These are phyloP conservation scores for Lasioglossum oenotherae DNA, from an alignment of 2,888 invertebrate genomes.

Conservation along the genomic window DNA sequence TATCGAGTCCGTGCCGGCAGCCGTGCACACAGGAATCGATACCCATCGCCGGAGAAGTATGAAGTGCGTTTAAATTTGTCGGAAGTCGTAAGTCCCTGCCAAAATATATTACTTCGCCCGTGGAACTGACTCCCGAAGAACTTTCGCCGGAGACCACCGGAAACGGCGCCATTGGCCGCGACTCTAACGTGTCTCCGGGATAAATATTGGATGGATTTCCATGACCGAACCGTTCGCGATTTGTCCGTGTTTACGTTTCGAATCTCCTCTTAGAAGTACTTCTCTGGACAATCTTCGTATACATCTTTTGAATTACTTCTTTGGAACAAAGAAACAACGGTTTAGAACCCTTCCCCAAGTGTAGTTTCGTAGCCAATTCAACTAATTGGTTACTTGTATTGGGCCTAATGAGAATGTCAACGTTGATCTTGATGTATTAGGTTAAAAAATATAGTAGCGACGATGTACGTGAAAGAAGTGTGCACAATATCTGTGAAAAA, in stretches of 20 bases:
- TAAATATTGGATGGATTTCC: background rate
- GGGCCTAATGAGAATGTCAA: too few relatives aligned
- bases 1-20: slow-evolving; percentile 63
- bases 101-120: slow-evolving; percentile 35
- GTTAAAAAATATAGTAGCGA: too few relatives aligned
- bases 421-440: too few relatives aligned
- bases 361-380: too few relatives aligned
- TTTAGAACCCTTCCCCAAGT: too few relatives aligned
- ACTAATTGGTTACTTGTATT: too few relatives aligned
- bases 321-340: background rate
- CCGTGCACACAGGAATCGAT: slow-evolving; percentile 76
- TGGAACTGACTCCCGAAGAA: background rate
- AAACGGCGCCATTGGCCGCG: background rate
- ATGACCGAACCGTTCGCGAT: background rate
- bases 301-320: background rate
- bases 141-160: background rate
- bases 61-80: slow-evolving; percentile 80
- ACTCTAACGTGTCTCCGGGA: background rate
- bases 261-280: background rate
- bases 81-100: slow-evolving; percentile 72
- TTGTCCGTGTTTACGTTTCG: background rate
- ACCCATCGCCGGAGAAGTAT: slow-evolving; percentile 68
- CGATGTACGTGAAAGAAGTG: too few relatives aligned
- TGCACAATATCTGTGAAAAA: too few relatives aligned
- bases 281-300: background rate